Conservation (phyloP, 2,113 vertebrate species). For the Hassar affinis region DNA sequence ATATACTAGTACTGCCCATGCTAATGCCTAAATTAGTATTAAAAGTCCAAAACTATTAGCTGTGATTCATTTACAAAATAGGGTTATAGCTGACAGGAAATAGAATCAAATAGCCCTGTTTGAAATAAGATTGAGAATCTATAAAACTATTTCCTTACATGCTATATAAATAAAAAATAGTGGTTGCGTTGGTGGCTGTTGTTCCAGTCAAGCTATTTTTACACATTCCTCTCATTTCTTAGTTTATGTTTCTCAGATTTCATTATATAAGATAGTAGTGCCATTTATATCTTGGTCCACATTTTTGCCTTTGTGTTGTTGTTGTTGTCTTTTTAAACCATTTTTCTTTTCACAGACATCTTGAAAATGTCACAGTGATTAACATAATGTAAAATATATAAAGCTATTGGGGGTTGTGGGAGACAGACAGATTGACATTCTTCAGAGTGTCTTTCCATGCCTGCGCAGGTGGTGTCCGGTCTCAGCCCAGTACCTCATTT, state of each 20-base stretch:
- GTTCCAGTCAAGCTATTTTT: not conserved
- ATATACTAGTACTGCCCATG: not conserved
- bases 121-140: not conserved
- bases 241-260: not conserved
- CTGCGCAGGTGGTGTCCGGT: constrained; percentile 10
- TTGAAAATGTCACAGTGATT: not conserved
- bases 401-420: not conserved
- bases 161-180: not conserved
- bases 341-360: not conserved
- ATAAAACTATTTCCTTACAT: not conserved
- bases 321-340: not conserved
- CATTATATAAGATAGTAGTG: not conserved
- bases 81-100: not conserved
- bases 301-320: not conserved
- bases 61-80: not conserved
- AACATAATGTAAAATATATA: not conserved
- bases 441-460: not conserved
- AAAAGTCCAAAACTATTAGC: not conserved
- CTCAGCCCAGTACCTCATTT: constrained; percentile 14
- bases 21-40: not conserved
- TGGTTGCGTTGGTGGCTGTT: not conserved
- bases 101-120: not conserved
- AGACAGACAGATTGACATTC: not conserved
- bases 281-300: not conserved
- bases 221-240: not conserved